phyloP scores from a whole-genome alignment of 2,888 invertebrate species.

The Hirtodrosophila confusa region DNA sequence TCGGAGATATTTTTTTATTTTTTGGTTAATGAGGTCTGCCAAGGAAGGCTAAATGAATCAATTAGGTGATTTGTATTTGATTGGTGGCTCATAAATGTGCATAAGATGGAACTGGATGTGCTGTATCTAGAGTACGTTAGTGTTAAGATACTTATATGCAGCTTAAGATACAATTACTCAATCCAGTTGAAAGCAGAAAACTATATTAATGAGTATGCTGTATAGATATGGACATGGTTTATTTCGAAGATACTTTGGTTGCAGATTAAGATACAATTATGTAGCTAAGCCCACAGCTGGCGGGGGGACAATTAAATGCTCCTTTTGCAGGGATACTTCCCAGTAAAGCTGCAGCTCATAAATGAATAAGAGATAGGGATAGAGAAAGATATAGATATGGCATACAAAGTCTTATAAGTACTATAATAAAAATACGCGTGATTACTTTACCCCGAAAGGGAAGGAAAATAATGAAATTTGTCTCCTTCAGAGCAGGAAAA shows the following conservation, averaged over 20 bases:
- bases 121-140: no score
- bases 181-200: no score
- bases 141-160: neutral
- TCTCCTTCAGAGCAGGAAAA: neutral
- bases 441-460: no score
- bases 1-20: constrained; percentile 26
- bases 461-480: neutral
- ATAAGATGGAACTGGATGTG: neutral
- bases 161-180: no score
- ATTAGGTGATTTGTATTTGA: constrained; percentile 50
- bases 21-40: constrained; percentile 37
- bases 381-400: no score
- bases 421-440: no score
- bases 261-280: constrained; percentile 4
- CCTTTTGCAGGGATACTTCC: no score
- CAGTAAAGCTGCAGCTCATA: no score
- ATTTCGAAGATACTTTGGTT: neutral
- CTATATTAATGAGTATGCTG: no score
- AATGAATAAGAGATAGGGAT: no score
- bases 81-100: constrained; percentile 18
- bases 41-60: constrained; percentile 44
- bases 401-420: no score
- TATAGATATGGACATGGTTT: no score
- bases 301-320: neutral
- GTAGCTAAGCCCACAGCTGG: neutral